These are phyloP conservation scores for Amaurobius ferox DNA, from an alignment of 2,888 invertebrate species.

Conservation along the genomic window DNA sequence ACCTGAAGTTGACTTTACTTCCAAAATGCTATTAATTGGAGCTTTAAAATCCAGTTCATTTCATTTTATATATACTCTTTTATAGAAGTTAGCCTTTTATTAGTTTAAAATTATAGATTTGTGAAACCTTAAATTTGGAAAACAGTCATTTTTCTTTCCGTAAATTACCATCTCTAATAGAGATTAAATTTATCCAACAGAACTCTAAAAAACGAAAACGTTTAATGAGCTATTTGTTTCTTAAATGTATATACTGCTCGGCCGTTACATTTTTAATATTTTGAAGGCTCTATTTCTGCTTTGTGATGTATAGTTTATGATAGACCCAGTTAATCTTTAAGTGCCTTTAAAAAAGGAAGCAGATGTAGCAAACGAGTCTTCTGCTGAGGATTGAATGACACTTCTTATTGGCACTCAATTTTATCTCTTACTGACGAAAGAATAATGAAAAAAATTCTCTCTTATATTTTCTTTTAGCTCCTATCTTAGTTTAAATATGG, in stretches of 20 bases:
- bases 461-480: slow-evolving; percentile 26
- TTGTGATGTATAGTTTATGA: background rate
- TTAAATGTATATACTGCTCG: background rate
- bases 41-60: too few relatives aligned
- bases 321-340: slow-evolving; percentile 10
- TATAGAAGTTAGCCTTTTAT: too few relatives aligned
- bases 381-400: slow-evolving; percentile 22
- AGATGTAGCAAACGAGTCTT: slow-evolving; percentile 37
- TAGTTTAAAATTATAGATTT: too few relatives aligned
- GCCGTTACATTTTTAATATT: background rate
- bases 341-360: slow-evolving; percentile 23
- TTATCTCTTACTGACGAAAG: slow-evolving; percentile 17
- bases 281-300: background rate
- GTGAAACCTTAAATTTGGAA: too few relatives aligned
- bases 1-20: too few relatives aligned
- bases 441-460: slow-evolving; percentile 27
- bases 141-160: too few relatives aligned
- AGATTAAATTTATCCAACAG: too few relatives aligned
- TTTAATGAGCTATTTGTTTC: background rate
- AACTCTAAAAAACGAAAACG: background rate
- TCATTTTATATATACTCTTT: too few relatives aligned
- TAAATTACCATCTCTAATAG: too few relatives aligned
- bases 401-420: slow-evolving; percentile 48
- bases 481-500: slow-evolving; percentile 45
- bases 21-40: too few relatives aligned